A percentile compares a stretch with the other conserved stretches of the same genome.
Conservation (phyloP, 1,140 invertebrate species). For the Goniozus legneri region DNA sequence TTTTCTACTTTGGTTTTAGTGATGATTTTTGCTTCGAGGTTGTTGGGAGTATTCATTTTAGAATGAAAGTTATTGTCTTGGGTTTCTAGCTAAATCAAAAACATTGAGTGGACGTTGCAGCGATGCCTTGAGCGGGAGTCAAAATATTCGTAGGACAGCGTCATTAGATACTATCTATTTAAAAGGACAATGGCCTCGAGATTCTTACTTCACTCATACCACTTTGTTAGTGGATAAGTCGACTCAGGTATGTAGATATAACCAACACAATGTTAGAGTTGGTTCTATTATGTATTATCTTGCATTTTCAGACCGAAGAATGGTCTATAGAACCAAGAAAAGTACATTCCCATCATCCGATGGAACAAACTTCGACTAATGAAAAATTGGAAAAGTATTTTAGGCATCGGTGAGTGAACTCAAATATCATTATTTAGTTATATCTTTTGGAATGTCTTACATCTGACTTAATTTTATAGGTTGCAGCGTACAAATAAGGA, state of each 20-base stretch:
- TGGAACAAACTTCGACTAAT: slow-evolving; percentile 49
- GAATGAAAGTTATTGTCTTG: no score
- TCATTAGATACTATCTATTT: slow-evolving; percentile 75
- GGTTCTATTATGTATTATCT: no score
- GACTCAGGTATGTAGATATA: slow-evolving; percentile 63
- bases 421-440: not conserved
- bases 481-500: slow-evolving; percentile 54
- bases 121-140: slow-evolving; percentile 47
- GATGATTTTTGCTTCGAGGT: no score
- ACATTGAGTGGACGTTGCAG: slow-evolving; percentile 54
- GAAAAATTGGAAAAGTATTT: slow-evolving; percentile 59
- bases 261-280: not conserved
- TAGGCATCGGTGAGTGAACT: slow-evolving; percentile 46
- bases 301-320: slow-evolving; percentile 66
- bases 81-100: slow-evolving; percentile 61
- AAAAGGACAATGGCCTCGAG: slow-evolving; percentile 72
- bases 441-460: not conserved
- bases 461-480: no score
- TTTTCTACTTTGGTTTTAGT: no score
- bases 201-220: slow-evolving; percentile 64
- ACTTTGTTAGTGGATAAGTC: slow-evolving; percentile 72
- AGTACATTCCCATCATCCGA: slow-evolving; percentile 43
- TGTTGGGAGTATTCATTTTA: no score
- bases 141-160: slow-evolving; percentile 70
- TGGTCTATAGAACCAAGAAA: slow-evolving; percentile 59